Evolutionary conservation across 2,113 vertebrate species (phyloP).

Genomic region (Chaetops frenatus): DNA sequence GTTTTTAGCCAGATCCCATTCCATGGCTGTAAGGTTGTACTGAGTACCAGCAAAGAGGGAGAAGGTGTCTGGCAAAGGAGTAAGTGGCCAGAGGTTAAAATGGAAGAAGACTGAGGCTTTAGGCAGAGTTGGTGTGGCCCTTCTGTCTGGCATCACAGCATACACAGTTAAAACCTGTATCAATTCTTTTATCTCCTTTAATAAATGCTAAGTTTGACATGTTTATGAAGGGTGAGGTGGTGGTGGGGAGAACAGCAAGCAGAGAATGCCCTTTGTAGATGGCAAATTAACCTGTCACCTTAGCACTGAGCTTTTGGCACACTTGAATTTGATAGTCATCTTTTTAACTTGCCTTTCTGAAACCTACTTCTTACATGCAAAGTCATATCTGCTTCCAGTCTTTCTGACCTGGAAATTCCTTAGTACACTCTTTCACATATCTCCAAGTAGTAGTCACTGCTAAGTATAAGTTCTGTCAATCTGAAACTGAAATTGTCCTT

Average conservation of each 20-base stretch:
- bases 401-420: background rate
- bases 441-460: background rate
- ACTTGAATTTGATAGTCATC: background rate
- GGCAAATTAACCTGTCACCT: background rate
- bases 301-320: background rate
- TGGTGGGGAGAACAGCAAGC: background rate
- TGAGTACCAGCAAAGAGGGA: background rate
- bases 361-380: background rate
- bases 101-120: background rate
- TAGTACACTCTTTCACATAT: background rate
- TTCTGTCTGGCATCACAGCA: background rate
- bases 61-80: background rate
- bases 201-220: background rate
- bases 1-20: background rate
- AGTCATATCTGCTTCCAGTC: background rate
- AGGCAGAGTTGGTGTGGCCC: background rate
- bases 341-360: background rate
- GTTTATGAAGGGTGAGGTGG: rapidly evolving
- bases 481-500: background rate
- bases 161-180: background rate
- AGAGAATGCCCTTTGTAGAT: background rate
- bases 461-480: background rate
- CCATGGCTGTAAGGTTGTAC: background rate
- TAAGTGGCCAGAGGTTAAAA: background rate
- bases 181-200: background rate